Evolutionary conservation across 2,113 vertebrate genomes (phyloP).

Genomic region (Nicator chloris): DNA sequence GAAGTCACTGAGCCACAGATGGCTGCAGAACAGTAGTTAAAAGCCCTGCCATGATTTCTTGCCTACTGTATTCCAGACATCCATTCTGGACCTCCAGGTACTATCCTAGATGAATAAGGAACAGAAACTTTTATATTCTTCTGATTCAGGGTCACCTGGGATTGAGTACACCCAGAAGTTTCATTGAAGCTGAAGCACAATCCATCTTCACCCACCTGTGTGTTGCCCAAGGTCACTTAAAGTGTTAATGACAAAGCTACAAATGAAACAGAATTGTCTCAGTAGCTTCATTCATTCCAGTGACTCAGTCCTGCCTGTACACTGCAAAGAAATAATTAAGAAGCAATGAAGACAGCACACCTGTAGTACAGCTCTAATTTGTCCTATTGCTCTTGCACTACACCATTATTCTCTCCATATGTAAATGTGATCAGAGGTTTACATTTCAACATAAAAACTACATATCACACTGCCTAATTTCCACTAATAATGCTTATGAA

Average conservation of each 20-base stretch:
- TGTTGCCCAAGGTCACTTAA: not conserved
- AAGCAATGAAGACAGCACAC: not conserved
- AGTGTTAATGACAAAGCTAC: not conserved
- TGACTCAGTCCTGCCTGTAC: not conserved
- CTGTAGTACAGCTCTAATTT: not conserved
- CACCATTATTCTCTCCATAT: not conserved
- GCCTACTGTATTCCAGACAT: not conserved
- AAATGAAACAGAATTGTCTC: not conserved
- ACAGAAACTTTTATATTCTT: not conserved
- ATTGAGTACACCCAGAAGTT: not conserved
- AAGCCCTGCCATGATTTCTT: not conserved
- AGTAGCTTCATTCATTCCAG: not conserved
- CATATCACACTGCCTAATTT: fast-evolving
- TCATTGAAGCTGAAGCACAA: not conserved
- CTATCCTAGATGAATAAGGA: not conserved
- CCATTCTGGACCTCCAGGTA: not conserved
- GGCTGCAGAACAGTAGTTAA: not conserved
- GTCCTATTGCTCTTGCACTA: not conserved
- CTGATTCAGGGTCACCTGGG: not conserved
- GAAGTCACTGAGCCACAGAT: not conserved
- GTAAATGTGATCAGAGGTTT: not conserved
- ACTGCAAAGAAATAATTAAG: not conserved
- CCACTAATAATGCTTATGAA: not conserved
- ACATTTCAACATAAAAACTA: not conserved
- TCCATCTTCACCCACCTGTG: not conserved